A percentile compares a stretch with the other conserved stretches of the same genome.
These are phyloP conservation scores for Ennomos fuscantarius DNA, from an alignment of 2,888 invertebrate species.

Conservation along the genomic window DNA sequence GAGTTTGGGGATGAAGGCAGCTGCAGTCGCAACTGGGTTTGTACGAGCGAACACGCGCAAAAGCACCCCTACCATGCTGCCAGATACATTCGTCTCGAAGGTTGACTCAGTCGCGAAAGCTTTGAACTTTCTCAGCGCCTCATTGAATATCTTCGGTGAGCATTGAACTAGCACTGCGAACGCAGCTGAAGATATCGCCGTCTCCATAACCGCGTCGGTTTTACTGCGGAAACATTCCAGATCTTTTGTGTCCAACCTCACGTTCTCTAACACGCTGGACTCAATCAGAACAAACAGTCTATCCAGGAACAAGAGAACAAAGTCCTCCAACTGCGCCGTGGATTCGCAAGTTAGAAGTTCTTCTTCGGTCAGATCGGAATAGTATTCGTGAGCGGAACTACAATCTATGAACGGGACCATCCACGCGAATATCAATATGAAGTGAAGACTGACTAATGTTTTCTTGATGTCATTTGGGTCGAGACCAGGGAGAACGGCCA, in stretches of 20 bases:
- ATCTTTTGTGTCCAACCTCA: constrained; percentile 87
- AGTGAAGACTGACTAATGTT: constrained; percentile 90
- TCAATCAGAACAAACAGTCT: constrained; percentile 90
- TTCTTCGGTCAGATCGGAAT: constrained; percentile 90
- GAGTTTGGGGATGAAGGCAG: constrained; percentile 89
- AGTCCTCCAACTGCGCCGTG: constrained; percentile 95
- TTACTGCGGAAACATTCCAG: constrained; percentile 86
- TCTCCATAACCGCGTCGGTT: constrained; percentile 89
- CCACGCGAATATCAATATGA: constrained; percentile 90
- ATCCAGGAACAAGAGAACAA: constrained; percentile 93
- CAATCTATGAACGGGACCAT: constrained; percentile 94
- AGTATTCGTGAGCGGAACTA: constrained; percentile 89
- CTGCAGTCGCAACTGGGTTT: constrained; percentile 88
- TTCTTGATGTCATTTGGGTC: constrained; percentile 95
- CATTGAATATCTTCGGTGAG: constrained; percentile 86
- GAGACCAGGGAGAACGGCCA: constrained; percentile 93
- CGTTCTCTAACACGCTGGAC: constrained; percentile 88
- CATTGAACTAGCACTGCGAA: constrained; percentile 89
- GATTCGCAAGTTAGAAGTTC: constrained; percentile 91
- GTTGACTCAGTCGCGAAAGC: constrained; percentile 90
- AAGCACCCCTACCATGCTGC: constrained; percentile 90
- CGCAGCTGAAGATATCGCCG: constrained; percentile 88
- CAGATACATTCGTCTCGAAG: constrained; percentile 94
- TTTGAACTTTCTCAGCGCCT: constrained; percentile 91
- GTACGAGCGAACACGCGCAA: constrained; percentile 88